Percentiles rank a stretch among this genome's conserved stretches.
Conservation (phyloP, 2,113 vertebrate species). For the Scolopax mira region DNA sequence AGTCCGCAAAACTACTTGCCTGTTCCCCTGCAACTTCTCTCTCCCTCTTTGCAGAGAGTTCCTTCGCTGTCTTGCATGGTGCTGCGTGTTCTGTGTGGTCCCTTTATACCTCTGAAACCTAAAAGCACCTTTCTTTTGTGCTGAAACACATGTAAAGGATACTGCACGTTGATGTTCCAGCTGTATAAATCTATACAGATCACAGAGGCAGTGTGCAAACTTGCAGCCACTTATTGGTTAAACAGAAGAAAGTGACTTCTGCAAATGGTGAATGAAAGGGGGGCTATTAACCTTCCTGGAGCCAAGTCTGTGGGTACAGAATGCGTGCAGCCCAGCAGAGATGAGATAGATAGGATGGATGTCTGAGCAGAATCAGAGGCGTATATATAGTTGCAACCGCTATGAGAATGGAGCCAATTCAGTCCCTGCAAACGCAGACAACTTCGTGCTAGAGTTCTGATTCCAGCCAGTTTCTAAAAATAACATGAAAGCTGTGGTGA, state of each 20-base stretch:
- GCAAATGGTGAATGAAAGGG: not conserved
- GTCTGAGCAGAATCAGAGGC: not conserved
- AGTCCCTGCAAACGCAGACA: not conserved
- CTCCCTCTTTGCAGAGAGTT: not conserved
- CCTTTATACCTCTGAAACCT: not conserved
- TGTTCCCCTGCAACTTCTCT: not conserved
- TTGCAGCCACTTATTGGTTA: not conserved
- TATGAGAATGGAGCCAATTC: not conserved
- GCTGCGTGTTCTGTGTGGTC: not conserved
- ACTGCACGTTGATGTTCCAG: not conserved
- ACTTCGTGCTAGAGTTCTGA: not conserved
- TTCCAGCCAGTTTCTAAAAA: conserved; percentile 51
- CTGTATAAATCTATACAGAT: not conserved
- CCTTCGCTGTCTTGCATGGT: not conserved
- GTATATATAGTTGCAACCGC: not conserved
- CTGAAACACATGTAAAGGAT: not conserved
- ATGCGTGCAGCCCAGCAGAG: not conserved
- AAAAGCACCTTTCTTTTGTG: not conserved
- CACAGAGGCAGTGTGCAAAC: not conserved
- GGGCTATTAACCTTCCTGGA: not conserved
- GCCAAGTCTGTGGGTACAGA: not conserved
- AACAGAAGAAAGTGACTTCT: not conserved
- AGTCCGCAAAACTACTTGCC: not conserved
- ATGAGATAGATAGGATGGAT: not conserved
- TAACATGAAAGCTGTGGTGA: conserved; percentile 43